Conservation (phyloP, 1,140 invertebrate genomes). For the Nasonia giraulti region DNA sequence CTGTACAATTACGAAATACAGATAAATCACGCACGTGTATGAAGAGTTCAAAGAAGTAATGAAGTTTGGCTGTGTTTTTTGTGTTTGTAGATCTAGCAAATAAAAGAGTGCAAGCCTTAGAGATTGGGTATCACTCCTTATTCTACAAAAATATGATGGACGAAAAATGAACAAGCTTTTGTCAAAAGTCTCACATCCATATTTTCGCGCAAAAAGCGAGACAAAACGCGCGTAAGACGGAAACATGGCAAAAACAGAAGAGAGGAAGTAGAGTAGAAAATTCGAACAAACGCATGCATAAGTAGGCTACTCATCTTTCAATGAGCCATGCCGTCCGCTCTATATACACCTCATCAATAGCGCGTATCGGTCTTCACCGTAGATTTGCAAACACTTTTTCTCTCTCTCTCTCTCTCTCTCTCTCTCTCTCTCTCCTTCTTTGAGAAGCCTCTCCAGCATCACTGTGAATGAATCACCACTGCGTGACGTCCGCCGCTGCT, state of each 20-base stretch:
- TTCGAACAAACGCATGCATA: neutral
- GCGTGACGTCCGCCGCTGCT: conserved; percentile 34
- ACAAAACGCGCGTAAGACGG: neutral
- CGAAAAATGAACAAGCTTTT: neutral
- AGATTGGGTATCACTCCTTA: neutral
- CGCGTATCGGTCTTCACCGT: neutral
- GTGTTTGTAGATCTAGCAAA: too few relatives aligned
- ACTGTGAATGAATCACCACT: neutral
- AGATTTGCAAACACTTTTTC: conserved; percentile 37
- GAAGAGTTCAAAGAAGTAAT: too few relatives aligned
- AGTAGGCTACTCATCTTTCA: conserved; percentile 31
- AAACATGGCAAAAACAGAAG: neutral
- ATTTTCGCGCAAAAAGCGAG: neutral
- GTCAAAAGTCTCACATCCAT: neutral
- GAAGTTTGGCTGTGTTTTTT: too few relatives aligned
- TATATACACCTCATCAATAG: conserved; percentile 26
- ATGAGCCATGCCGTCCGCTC: neutral
- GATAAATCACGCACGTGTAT: too few relatives aligned
- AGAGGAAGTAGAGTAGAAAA: neutral
- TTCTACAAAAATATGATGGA: neutral
- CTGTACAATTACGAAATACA: too few relatives aligned
- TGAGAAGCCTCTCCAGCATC: neutral
- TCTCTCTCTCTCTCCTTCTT: neutral
- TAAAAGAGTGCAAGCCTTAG: too few relatives aligned
- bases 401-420: neutral